Percentiles rank a stretch among this genome's conserved stretches.
Conservation (phyloP, 2,888 invertebrate species). For the Nemotelus nigrinus region DNA sequence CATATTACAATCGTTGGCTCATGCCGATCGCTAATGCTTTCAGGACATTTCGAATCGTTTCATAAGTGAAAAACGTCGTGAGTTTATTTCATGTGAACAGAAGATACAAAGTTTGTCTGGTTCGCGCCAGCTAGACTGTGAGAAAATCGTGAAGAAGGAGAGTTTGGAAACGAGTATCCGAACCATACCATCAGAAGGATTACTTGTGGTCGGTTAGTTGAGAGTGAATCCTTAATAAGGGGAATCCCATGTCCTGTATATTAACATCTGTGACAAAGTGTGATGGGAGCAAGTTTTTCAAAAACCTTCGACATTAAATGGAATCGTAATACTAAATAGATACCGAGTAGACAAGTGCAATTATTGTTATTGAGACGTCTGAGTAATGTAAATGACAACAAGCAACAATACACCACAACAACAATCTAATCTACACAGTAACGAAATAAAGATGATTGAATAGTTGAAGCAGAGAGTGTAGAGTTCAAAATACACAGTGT, state of each 20-base stretch:
- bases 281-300: too few relatives aligned
- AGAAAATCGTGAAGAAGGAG: not conserved
- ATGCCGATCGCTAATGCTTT: slow-evolving; percentile 9
- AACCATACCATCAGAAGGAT: slow-evolving; percentile 23
- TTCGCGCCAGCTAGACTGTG: not conserved
- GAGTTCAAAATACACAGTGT: slow-evolving; percentile 7
- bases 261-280: not conserved
- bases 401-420: not conserved
- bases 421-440: slow-evolving; percentile 1
- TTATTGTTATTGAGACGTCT: slow-evolving; percentile 22
- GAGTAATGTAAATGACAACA: slow-evolving; percentile 15
- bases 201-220: not conserved
- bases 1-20: not conserved
- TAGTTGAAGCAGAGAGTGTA: not conserved
- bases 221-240: not conserved
- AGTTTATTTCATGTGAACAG: not conserved
- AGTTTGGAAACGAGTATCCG: slow-evolving; percentile 2
- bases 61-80: slow-evolving; percentile 12
- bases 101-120: not conserved
- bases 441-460: not conserved
- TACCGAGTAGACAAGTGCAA: slow-evolving; percentile 24
- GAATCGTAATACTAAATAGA: not conserved
- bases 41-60: slow-evolving; percentile 31
- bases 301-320: too few relatives aligned
- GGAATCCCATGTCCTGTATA: not conserved